Percentiles rank a stretch among this genome's conserved stretches.
phyloP scores from a whole-genome alignment of 1,140 invertebrate species.

The Lordiphosa stackelbergi region DNA sequence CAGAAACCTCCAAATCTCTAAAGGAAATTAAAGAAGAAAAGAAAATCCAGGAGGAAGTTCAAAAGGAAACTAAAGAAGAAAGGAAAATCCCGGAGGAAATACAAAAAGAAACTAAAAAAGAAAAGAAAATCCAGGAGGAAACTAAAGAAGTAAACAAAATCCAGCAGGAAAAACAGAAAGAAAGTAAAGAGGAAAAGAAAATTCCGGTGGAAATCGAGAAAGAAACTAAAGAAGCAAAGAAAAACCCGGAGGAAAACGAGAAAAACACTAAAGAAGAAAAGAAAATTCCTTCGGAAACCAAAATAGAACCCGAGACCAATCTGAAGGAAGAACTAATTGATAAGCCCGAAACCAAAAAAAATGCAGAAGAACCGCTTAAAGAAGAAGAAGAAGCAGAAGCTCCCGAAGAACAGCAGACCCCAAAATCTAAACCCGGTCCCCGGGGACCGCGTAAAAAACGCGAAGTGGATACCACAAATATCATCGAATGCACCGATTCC shows the following conservation, averaged over 20 bases:
- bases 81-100: not conserved
- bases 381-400: not conserved
- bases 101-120: no score
- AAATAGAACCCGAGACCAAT: no score
- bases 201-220: not conserved
- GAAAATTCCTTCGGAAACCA: not conserved
- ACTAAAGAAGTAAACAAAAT: no score
- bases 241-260: not conserved
- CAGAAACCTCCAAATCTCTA: conserved; percentile 14
- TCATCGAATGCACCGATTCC: conserved; percentile 60
- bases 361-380: conserved; percentile 1
- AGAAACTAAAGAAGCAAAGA: conserved; percentile 4
- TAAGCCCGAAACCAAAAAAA: not conserved
- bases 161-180: no score
- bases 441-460: conserved; percentile 77
- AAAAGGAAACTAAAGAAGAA: not conserved
- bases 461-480: conserved; percentile 78
- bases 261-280: not conserved
- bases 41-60: not conserved
- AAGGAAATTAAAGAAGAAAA: conserved; percentile 12
- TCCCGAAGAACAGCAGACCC: conserved; percentile 18
- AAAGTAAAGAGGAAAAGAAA: not conserved
- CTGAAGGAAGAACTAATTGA: not conserved
- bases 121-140: no score
- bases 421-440: conserved; percentile 25